These are phyloP conservation scores for Hyla sarda DNA, from an alignment of 2,113 vertebrate species.

Conservation along the genomic window DNA sequence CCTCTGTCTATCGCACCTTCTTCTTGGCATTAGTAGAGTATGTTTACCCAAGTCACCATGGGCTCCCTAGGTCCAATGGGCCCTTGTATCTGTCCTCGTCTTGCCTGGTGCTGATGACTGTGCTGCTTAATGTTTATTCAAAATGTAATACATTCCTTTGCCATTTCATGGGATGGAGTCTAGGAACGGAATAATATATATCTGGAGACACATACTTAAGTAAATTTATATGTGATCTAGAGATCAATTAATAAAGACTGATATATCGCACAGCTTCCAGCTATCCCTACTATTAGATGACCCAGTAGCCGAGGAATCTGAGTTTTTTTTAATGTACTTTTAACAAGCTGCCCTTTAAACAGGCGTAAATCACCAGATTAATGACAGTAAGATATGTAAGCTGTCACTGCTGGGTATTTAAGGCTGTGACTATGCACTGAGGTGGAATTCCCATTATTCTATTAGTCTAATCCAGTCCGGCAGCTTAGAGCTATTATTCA, in stretches of 20 bases:
- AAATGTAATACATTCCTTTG: not conserved
- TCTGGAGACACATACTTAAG: not conserved
- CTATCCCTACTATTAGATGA: not conserved
- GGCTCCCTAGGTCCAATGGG: not conserved
- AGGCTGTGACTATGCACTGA: not conserved
- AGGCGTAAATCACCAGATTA: not conserved
- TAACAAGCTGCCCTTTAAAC: constrained; percentile 7
- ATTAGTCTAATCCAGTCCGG: not conserved
- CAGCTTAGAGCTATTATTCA: constrained; percentile 13
- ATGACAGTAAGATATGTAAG: not conserved
- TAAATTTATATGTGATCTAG: not conserved
- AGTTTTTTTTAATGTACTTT: not conserved
- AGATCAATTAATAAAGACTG: not conserved
- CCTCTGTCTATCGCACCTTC: not conserved
- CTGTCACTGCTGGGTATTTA: not conserved
- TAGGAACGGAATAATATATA: not conserved
- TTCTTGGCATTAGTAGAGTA: not conserved
- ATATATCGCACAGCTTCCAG: not conserved
- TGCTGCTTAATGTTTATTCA: too few relatives aligned
- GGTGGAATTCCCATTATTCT: constrained; percentile 15
- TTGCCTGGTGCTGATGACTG: not conserved
- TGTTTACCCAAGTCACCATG: not conserved
- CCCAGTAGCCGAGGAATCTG: not conserved
- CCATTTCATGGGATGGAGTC: not conserved
- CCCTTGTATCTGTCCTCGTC: not conserved